phyloP scores from a whole-genome alignment of 2,888 invertebrate species.

The Rhorus exstirpatorius region DNA sequence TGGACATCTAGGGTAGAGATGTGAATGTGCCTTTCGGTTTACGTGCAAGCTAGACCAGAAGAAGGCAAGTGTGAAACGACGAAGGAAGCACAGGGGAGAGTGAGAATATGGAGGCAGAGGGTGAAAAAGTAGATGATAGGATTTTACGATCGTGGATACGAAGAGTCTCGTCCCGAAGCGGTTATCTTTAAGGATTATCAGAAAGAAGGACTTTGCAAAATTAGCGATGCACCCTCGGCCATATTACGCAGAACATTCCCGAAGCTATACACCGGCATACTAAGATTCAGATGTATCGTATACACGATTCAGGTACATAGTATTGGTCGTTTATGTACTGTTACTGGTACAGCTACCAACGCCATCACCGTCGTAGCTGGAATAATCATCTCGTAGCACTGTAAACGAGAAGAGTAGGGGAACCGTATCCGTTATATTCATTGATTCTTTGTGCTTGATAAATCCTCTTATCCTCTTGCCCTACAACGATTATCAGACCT shows the following conservation, averaged over 20 bases:
- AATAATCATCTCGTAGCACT: slow-evolving; percentile 47
- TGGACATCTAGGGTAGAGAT: too few species aligned
- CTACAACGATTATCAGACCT: too few species aligned
- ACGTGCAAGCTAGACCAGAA: not conserved
- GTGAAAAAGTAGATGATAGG: slow-evolving; percentile 49
- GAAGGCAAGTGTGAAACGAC: slow-evolving; percentile 15
- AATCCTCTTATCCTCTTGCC: slow-evolving; percentile 40
- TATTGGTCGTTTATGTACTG: slow-evolving; percentile 19
- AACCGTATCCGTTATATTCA: slow-evolving; percentile 54
- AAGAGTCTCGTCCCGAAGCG: slow-evolving; percentile 54
- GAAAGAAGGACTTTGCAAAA: slow-evolving; percentile 58
- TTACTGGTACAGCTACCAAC: slow-evolving; percentile 10
- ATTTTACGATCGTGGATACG: slow-evolving; percentile 62
- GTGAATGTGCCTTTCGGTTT: slow-evolving; percentile 19
- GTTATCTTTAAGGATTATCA: slow-evolving; percentile 62
- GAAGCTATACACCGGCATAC: slow-evolving; percentile 7
- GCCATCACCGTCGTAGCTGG: slow-evolving; percentile 9
- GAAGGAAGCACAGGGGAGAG: slow-evolving; percentile 43
- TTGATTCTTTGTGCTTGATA: slow-evolving; percentile 57
- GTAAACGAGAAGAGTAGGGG: slow-evolving; percentile 55
- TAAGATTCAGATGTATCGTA: not conserved
- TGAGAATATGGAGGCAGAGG: slow-evolving; percentile 29
- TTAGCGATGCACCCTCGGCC: slow-evolving; percentile 62
- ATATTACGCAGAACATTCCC: slow-evolving; percentile 49
- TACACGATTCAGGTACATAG: slow-evolving; percentile 8